These are phyloP conservation scores for Hylaeus volcanicus DNA, from an alignment of 1,140 invertebrate species.

Conservation along the genomic window DNA sequence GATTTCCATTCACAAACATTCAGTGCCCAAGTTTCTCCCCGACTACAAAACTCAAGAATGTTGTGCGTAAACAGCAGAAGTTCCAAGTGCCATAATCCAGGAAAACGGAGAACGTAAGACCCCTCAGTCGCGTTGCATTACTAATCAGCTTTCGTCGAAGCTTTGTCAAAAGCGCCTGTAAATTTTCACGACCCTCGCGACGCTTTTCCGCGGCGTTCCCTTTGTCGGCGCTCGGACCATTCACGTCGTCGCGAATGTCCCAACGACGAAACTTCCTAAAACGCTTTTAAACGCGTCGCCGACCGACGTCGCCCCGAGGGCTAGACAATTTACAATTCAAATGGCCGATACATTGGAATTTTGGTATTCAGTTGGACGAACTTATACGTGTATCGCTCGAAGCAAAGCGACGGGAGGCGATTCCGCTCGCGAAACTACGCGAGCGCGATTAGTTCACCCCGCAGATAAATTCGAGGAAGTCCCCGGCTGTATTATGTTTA, in stretches of 20 bases:
- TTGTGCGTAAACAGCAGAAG: too few species aligned
- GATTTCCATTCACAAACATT: too few species aligned
- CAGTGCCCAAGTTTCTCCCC: too few species aligned
- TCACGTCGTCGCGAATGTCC: constrained; percentile 3
- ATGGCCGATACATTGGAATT: constrained; percentile 73
- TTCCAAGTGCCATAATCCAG: too few species aligned
- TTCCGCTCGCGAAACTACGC: neutral
- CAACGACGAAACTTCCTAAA: constrained; percentile 58
- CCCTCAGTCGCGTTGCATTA: too few species aligned
- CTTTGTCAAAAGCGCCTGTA: neutral
- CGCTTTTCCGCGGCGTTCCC: neutral
- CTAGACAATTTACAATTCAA: constrained; percentile 72
- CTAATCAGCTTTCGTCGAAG: neutral
- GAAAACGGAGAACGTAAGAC: neutral
- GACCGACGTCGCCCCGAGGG: constrained; percentile 31
- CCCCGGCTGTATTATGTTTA: constrained; percentile 7
- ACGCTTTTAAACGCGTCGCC: constrained; percentile 61
- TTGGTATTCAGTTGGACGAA: constrained; percentile 63
- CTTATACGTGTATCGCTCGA: constrained; percentile 40
- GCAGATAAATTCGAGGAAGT: constrained; percentile 24
- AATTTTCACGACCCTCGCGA: neutral
- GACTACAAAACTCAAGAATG: too few species aligned
- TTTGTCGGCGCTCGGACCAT: neutral
- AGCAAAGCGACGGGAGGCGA: neutral
- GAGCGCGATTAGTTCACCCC: neutral